These are phyloP conservation scores for Hymenochirus boettgeri DNA, from an alignment of 2,113 vertebrate species.

Conservation along the genomic window DNA sequence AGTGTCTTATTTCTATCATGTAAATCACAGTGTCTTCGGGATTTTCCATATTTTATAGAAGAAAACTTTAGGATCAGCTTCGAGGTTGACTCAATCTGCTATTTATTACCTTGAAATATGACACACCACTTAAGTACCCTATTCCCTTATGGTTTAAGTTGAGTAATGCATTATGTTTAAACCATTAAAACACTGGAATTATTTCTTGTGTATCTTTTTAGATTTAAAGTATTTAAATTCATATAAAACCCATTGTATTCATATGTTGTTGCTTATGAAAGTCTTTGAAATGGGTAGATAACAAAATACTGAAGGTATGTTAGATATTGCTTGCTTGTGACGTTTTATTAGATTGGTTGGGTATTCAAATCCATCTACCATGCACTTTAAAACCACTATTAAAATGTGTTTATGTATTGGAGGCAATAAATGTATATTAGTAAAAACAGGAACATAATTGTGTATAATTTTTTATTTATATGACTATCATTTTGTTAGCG, in stretches of 20 bases:
- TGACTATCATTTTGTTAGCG: too few species aligned
- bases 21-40: constrained; percentile 76
- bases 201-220: constrained; percentile 49
- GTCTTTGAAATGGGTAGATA: constrained; percentile 47
- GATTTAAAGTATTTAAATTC: constrained; percentile 63
- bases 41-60: constrained; percentile 86
- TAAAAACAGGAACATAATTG: neutral
- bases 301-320: constrained; percentile 39
- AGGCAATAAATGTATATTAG: neutral
- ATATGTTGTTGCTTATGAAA: constrained; percentile 49
- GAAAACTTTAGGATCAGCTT: constrained; percentile 83
- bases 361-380: constrained; percentile 17
- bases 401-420: neutral
- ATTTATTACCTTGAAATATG: constrained; percentile 98
- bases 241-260: constrained; percentile 51
- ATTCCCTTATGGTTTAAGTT: constrained; percentile 82
- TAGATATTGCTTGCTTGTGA: constrained; percentile 18
- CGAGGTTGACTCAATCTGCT: constrained; percentile 97
- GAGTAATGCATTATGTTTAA: constrained; percentile 69
- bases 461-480: neutral
- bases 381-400: neutral
- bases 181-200: constrained; percentile 64
- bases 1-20: constrained; percentile 82
- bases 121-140: constrained; percentile 89
- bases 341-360: neutral